phyloP scores from a whole-genome alignment of 2,113 vertebrate genomes.

The Irena cyanogastra region DNA sequence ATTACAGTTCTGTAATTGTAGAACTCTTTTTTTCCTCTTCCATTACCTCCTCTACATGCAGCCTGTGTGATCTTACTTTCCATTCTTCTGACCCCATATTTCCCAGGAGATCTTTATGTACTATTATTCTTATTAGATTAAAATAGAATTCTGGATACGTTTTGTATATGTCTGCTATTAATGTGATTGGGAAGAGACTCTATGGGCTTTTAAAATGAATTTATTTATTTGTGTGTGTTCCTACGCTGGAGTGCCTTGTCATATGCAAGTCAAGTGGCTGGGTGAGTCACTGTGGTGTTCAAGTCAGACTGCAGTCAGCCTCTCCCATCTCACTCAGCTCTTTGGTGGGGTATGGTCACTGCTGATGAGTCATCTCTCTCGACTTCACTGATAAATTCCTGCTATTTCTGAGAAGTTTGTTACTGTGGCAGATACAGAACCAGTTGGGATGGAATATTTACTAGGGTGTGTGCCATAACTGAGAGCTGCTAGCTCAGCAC shows the following conservation, averaged over 20 bases:
- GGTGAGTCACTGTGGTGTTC: conserved; percentile 14
- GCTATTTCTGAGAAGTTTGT: background rate
- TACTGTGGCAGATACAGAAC: background rate
- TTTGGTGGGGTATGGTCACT: background rate
- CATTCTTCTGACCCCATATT: background rate
- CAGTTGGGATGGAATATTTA: background rate
- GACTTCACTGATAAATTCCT: background rate
- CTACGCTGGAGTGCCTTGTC: background rate
- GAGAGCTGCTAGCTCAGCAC: background rate
- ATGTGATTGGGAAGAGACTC: background rate
- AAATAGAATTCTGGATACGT: background rate
- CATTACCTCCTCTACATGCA: background rate
- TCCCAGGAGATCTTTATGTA: background rate
- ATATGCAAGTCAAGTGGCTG: background rate
- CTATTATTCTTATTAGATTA: background rate
- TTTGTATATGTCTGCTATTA: background rate
- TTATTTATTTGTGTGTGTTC: background rate
- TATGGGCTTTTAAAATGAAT: background rate
- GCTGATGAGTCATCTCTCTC: background rate
- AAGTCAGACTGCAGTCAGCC: background rate
- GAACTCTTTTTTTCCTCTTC: background rate
- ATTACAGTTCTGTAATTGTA: background rate
- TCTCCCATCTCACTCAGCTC: background rate
- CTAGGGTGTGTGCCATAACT: background rate
- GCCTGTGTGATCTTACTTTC: background rate